These are phyloP conservation scores for Microctonus hyperodae DNA, from an alignment of 2,888 invertebrate species.

Conservation along the genomic window DNA sequence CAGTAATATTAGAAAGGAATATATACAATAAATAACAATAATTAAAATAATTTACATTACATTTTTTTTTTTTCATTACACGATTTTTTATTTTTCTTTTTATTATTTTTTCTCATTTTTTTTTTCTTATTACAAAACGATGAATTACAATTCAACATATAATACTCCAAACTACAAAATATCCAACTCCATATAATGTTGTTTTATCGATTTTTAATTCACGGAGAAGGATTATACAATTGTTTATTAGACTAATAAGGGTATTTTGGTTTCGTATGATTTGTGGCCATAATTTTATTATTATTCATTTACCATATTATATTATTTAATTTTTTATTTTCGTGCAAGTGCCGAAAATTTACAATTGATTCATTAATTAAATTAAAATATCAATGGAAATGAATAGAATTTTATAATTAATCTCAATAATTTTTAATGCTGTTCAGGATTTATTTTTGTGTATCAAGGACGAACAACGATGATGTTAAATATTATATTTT, in stretches of 20 bases:
- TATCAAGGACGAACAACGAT: conserved; percentile 18
- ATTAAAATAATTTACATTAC: conserved; percentile 18
- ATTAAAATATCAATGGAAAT: neutral
- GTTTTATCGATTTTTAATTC: conserved; percentile 25
- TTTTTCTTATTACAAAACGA: neutral
- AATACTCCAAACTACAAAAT: conserved; percentile 20
- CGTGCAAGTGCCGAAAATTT: conserved; percentile 14
- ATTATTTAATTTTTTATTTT: neutral
- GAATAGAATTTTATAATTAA: too few relatives aligned
- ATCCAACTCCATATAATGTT: neutral
- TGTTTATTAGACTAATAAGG: conserved; percentile 20
- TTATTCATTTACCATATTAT: too few relatives aligned
- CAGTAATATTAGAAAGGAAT: neutral
- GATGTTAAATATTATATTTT: conserved; percentile 14
- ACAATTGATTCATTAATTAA: conserved; percentile 16
- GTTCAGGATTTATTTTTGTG: conserved; percentile 6
- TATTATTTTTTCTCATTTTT: neutral
- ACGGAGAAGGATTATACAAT: conserved; percentile 18
- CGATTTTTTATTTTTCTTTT: neutral
- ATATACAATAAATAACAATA: too few relatives aligned
- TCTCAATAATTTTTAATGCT: too few relatives aligned
- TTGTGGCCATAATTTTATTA: neutral
- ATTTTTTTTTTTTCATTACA: neutral
- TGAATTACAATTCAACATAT: conserved; percentile 1
- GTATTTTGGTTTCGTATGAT: conserved; percentile 6